Percentiles rank a stretch among this genome's conserved stretches.
Evolutionary conservation across 2,888 invertebrate species (phyloP).

Genomic region (Plutella xylostella): DNA sequence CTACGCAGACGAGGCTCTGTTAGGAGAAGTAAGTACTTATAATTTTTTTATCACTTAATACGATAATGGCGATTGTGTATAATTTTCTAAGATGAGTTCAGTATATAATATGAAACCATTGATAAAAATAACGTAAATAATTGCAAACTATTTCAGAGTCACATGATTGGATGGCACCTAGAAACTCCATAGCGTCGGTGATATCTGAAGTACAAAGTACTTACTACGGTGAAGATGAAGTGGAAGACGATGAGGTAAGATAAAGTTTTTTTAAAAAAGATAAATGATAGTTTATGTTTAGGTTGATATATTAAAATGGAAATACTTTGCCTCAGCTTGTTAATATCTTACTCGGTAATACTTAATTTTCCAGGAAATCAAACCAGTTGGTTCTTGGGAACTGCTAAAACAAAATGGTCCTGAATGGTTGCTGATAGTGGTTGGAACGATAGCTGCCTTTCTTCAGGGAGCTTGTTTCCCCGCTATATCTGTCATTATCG

Average conservation of each 20-base stretch:
- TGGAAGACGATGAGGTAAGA: slow-evolving; percentile 10
- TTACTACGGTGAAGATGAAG: slow-evolving; percentile 12
- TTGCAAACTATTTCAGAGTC: slow-evolving; percentile 8
- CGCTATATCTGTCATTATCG: slow-evolving; percentile 69
- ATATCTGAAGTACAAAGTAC: slow-evolving; percentile 15
- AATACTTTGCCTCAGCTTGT: no score
- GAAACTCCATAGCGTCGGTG: slow-evolving; percentile 14
- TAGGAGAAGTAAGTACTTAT: neutral
- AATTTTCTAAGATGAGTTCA: no score
- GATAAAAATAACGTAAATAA: no score
- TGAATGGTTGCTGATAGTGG: slow-evolving; percentile 62
- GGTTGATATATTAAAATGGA: no score
- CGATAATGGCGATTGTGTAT: no score
- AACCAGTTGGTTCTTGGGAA: slow-evolving; percentile 25
- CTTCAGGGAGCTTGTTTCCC: slow-evolving; percentile 70
- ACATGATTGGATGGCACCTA: slow-evolving; percentile 15
- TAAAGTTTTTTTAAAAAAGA: no score
- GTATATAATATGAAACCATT: no score
- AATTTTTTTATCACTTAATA: no score
- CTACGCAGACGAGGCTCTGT: neutral
- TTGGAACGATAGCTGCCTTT: slow-evolving; percentile 55
- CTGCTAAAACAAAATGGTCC: slow-evolving; percentile 58
- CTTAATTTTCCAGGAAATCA: slow-evolving; percentile 1
- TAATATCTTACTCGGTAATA: no score
- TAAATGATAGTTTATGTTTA: no score